Conservation (phyloP, 2,113 vertebrate species). For the Anoplopoma fimbria region DNA sequence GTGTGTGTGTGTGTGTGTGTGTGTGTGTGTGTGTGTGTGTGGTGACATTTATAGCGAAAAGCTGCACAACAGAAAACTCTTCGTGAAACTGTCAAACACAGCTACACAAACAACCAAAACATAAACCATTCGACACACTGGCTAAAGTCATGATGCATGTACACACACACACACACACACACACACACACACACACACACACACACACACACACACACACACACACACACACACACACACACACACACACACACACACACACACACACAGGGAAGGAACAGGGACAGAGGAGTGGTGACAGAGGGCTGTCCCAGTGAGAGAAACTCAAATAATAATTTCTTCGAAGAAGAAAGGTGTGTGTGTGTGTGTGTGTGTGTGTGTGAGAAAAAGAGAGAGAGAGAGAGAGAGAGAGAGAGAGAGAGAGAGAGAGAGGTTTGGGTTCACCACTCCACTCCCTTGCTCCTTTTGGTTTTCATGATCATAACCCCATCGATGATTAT, state of each 20-base stretch:
- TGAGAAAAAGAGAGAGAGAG: too few relatives aligned
- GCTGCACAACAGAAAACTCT: conserved; percentile 13
- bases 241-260: conserved; percentile 3
- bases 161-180: background rate
- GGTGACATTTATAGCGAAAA: background rate
- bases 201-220: background rate
- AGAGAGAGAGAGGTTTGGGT: background rate
- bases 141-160: conserved; percentile 4
- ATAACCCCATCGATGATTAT: conserved; percentile 63
- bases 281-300: conserved; percentile 5
- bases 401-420: too few relatives aligned
- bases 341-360: conserved; percentile 10
- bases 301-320: conserved; percentile 10
- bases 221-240: conserved; percentile 1
- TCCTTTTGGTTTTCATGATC: conserved; percentile 43
- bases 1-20: conserved; percentile 2
- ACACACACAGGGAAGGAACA: background rate
- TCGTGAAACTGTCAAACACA: conserved; percentile 39
- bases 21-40: conserved; percentile 1
- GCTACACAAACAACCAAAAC: conserved; percentile 22
- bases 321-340: conserved; percentile 11
- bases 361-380: conserved; percentile 7
- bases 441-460: conserved; percentile 12
- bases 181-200: background rate
- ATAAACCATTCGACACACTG: conserved; percentile 34